Percentiles rank a stretch among this genome's conserved stretches.
phyloP scores from a whole-genome alignment of 37 sponge, comb jelly and placozoan genomes.

The Bolinopsis microptera region DNA sequence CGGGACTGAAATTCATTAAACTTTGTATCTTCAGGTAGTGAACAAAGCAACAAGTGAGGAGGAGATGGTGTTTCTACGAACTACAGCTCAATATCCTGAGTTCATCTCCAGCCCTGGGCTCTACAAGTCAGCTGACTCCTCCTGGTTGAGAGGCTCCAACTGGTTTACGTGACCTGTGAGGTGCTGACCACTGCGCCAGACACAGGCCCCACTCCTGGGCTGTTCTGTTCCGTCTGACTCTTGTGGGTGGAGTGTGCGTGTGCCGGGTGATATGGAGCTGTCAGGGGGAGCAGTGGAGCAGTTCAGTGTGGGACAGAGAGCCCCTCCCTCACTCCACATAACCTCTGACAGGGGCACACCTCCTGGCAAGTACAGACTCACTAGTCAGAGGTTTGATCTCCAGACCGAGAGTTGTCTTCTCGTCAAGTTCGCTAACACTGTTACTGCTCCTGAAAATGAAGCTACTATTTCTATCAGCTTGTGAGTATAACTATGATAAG shows the following conservation, averaged over 20 bases:
- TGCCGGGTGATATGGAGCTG: neutral
- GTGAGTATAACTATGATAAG: conserved; percentile 7
- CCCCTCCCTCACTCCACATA: neutral
- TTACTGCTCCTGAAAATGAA: conserved; percentile 13
- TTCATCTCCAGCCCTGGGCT: neutral
- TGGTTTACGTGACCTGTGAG: neutral
- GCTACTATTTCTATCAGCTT: neutral
- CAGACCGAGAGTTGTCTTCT: neutral
- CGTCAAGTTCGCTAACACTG: neutral
- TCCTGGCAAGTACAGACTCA: neutral
- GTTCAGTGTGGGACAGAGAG: neutral
- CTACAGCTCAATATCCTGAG: neutral
- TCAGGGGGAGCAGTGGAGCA: neutral
- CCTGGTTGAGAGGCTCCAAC: neutral
- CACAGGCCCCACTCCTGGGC: too few relatives aligned
- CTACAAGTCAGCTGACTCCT: neutral
- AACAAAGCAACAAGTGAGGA: neutral
- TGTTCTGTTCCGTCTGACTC: neutral
- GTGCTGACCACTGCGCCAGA: neutral
- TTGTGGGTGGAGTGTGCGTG: neutral
- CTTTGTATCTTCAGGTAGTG: neutral
- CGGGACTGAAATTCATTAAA: too few relatives aligned
- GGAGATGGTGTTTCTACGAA: neutral
- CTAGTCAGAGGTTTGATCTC: neutral
- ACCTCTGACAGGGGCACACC: neutral